Conservation (phyloP, 2,797 vertebrate species). For the Onychomys torridus region DNA sequence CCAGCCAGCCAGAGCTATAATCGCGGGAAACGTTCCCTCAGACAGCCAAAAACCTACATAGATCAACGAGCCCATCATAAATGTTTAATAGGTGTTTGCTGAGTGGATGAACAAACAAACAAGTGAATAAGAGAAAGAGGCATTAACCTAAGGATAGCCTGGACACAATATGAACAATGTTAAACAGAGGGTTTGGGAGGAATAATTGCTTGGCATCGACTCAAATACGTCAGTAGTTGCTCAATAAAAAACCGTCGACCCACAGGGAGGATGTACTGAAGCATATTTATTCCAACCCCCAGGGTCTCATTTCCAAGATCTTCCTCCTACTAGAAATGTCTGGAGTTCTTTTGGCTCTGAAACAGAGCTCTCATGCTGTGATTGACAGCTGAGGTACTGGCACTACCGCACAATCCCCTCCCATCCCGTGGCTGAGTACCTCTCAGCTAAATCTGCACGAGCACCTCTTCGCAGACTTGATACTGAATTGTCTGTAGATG, state of each 20-base stretch:
- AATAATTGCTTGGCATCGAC: background rate
- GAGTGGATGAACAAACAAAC: constrained; percentile 6
- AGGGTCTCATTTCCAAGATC: constrained; percentile 32
- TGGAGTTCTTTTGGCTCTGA: constrained; percentile 31
- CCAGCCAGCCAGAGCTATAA: background rate
- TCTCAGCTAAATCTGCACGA: background rate
- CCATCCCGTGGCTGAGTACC: background rate
- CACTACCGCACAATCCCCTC: background rate
- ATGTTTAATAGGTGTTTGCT: background rate
- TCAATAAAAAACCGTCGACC: constrained; percentile 50
- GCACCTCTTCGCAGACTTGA: background rate
- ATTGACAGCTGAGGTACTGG: background rate
- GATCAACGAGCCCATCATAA: background rate
- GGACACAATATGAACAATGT: background rate
- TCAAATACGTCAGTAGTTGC: constrained; percentile 44
- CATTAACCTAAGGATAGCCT: background rate
- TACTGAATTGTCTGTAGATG: background rate
- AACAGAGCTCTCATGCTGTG: background rate
- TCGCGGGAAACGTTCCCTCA: constrained; percentile 15
- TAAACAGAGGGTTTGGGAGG: background rate
- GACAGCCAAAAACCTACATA: constrained; percentile 22
- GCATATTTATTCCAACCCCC: constrained; percentile 27
- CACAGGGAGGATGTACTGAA: background rate
- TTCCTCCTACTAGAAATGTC: background rate
- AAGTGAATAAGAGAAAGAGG: background rate